Evolutionary conservation across 2,113 vertebrate species (phyloP), one percentile per base, ranked within the genome.

Genomic region (Centropristis striata): DNA sequence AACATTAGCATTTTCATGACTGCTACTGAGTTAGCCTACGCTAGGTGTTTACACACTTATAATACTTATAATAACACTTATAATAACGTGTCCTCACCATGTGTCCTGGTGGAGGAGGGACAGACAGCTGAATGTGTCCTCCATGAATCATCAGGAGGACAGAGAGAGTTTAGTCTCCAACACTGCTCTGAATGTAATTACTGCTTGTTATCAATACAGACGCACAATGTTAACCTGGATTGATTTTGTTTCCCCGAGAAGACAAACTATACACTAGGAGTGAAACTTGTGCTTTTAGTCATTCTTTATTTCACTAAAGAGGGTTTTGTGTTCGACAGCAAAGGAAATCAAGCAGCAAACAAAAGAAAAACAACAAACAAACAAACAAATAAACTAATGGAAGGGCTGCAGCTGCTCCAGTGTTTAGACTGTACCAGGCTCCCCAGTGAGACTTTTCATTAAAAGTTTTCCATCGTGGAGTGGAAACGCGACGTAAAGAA

Each of bases 391-490:
- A 32, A 32, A 32, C 6, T 3, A 32, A 32, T 32, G 3, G 6
- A 90, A 84, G 71, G 65, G 47, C 57, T 72, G 69, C 77, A 89
- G 69, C 74, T 90, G 79, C 50, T 86, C 65, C 28, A 75, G 44
- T 58, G 83, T 86, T 86, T 68, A 4, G 54, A 37, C 68, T 75
- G 28, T 27, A 57, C 32, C 8, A 23, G 68, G 8, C 41, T 75
- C 80, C 78, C 82, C 32, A 14, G 64, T 79, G 83, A 60, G 71
- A 72, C 42, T 28, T 78, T 85, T 86, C 84, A 92, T 92, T 84
- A 83, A 91, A 91, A 71, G 71, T 89, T 81, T 88, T 81, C 42
- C 67, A 13, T 78, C 28, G 71, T 7, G 23, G 41, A 77, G 79
- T 54, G 39, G 8, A 85, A n/a, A 70, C 41, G 55, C 41, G n/a